Percentiles rank a stretch among this genome's conserved stretches.
Conservation (phyloP, 92 coral and sea anemone genomes). For the Virgularia gustaviana region DNA sequence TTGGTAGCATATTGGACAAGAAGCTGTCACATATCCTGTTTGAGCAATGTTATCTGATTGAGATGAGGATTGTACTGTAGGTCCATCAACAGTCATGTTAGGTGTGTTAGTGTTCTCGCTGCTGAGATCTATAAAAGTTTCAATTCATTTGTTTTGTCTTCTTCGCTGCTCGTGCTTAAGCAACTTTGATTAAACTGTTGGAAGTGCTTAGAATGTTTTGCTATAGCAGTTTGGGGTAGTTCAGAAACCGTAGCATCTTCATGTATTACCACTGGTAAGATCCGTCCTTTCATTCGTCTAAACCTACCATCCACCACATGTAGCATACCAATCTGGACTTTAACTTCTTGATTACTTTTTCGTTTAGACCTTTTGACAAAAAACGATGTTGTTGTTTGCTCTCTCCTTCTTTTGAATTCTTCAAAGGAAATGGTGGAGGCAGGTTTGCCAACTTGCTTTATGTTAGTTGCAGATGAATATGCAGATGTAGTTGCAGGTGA, state of each 20-base stretch:
- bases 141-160: no score
- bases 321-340: constrained; percentile 18
- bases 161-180: no score
- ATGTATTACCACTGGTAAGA: neutral
- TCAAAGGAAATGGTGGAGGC: neutral
- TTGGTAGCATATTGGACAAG: no score
- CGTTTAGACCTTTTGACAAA: neutral
- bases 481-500: no score
- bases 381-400: neutral
- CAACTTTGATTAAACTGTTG: constrained; percentile 6
- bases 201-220: constrained; percentile 10
- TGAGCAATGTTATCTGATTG: no score
- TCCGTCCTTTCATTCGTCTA: constrained; percentile 14
- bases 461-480: no score
- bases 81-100: no score
- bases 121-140: no score
- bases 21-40: no score
- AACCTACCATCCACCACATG: constrained; percentile 16
- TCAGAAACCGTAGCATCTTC: neutral
- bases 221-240: neutral
- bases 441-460: no score
- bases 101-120: no score
- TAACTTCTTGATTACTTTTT: constrained; percentile 14
- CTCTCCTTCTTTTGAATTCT: neutral
- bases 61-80: no score